A percentile compares a stretch with the other conserved stretches of the same genome.
Conservation (phyloP, 2,797 vertebrate genomes). For the Tokudaia tokunoshimensis region DNA sequence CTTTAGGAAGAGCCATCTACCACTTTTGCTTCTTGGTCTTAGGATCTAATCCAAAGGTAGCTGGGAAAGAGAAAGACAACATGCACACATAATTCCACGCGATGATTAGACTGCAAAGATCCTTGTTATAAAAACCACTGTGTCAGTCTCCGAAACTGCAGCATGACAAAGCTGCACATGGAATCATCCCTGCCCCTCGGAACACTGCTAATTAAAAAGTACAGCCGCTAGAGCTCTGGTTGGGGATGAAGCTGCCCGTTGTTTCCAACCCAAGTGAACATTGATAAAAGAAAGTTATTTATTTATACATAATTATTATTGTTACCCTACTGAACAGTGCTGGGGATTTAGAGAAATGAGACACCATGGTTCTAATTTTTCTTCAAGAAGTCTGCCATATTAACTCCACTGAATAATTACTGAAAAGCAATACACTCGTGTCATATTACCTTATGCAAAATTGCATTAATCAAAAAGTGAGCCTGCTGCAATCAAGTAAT, state of each 20-base stretch:
- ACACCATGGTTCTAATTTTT: constrained; percentile 86
- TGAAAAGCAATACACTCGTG: constrained; percentile 89
- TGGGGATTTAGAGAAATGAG: constrained; percentile 86
- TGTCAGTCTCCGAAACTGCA: constrained; percentile 87
- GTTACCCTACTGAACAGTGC: constrained; percentile 84
- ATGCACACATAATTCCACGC: constrained; percentile 81
- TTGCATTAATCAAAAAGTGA: constrained; percentile 90
- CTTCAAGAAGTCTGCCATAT: constrained; percentile 88
- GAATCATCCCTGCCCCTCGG: constrained; percentile 85
- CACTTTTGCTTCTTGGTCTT: constrained; percentile 66
- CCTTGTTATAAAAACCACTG: constrained; percentile 87
- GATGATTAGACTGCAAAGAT: constrained; percentile 87
- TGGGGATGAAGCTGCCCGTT: constrained; percentile 80
- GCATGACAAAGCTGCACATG: constrained; percentile 81
- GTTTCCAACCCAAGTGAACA: constrained; percentile 82
- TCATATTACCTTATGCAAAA: constrained; percentile 91
- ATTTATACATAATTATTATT: constrained; percentile 85
- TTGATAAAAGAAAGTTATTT: constrained; percentile 85
- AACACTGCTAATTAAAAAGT: constrained; percentile 87
- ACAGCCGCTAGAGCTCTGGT: constrained; percentile 81
- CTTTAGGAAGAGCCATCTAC: constrained; percentile 80
- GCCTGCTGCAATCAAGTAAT: constrained; percentile 88
- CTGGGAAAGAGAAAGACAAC: constrained; percentile 80
- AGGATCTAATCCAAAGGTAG: constrained; percentile 83
- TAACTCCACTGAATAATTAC: constrained; percentile 89